A percentile compares a stretch with the other conserved stretches of the same genome.
Conservation (phyloP, 2,888 invertebrate genomes). For the Acanthoscelides obtectus region DNA sequence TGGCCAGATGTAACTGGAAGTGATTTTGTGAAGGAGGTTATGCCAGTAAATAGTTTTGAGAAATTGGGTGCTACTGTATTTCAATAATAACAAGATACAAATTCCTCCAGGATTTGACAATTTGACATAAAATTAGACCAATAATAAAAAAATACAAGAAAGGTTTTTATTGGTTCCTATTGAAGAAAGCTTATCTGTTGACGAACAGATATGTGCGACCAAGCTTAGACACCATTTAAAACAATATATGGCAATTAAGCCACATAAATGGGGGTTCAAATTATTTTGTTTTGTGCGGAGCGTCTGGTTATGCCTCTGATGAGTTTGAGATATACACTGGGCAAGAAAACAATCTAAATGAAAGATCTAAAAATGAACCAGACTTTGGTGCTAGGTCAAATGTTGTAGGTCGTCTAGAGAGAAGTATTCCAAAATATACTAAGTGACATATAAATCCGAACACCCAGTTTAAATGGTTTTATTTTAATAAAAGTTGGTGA, state of each 20-base stretch:
- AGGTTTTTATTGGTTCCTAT: too few relatives aligned
- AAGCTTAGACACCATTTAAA: too few relatives aligned
- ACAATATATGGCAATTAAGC: background rate
- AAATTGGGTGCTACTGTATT: background rate
- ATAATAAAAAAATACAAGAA: background rate
- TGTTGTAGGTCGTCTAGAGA: background rate
- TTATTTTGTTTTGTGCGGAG: too few relatives aligned
- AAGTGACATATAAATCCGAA: too few relatives aligned
- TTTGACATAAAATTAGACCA: background rate
- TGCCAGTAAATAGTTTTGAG: background rate
- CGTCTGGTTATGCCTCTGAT: too few relatives aligned
- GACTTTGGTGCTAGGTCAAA: background rate
- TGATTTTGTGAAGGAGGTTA: background rate
- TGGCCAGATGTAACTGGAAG: background rate
- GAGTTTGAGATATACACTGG: background rate
- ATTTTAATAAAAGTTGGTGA: too few relatives aligned
- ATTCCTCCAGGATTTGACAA: background rate
- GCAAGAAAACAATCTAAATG: too few relatives aligned
- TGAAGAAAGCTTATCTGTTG: too few relatives aligned
- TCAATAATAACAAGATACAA: background rate
- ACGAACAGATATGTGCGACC: too few relatives aligned
- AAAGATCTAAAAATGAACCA: background rate
- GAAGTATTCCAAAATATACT: background rate
- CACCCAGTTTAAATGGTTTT: too few relatives aligned
- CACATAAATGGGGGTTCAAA: background rate